Evolutionary conservation across 2,113 vertebrate genomes (phyloP).

Genomic region (Mustelus asterias): DNA sequence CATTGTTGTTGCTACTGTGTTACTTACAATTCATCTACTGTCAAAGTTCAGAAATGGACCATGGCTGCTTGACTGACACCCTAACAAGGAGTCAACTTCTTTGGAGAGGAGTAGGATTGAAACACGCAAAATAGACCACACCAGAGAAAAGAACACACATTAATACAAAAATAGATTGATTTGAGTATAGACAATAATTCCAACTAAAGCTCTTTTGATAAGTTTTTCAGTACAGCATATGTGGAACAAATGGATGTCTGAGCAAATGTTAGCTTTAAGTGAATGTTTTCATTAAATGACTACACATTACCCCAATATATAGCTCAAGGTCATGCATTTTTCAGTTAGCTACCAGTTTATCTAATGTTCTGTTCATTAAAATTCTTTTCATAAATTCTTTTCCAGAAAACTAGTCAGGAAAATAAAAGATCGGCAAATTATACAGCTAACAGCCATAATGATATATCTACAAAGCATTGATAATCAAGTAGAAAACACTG

Average conservation of each 20-base stretch:
- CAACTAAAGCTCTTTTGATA: background rate
- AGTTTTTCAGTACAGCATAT: background rate
- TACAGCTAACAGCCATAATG: background rate
- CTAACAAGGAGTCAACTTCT: too few relatives aligned
- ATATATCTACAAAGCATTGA: background rate
- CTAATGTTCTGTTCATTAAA: conserved; percentile 3
- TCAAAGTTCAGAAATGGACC: too few relatives aligned
- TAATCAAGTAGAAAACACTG: background rate
- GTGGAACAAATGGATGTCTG: background rate
- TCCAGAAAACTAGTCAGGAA: background rate
- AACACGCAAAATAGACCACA: too few relatives aligned
- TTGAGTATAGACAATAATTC: background rate
- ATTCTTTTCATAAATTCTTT: conserved; percentile 26
- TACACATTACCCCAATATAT: background rate
- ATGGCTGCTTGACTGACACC: too few relatives aligned
- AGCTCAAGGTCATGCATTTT: background rate
- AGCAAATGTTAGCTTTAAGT: conserved; percentile 9
- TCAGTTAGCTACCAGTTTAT: background rate
- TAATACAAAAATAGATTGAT: background rate
- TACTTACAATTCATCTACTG: too few relatives aligned
- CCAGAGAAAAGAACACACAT: too few relatives aligned
- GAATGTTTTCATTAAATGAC: background rate
- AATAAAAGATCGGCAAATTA: conserved; percentile 3
- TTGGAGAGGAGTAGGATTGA: too few relatives aligned
- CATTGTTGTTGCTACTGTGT: too few relatives aligned